These are phyloP conservation scores for Cordilura impudica DNA, from an alignment of 2,888 invertebrate species.

Conservation along the genomic window DNA sequence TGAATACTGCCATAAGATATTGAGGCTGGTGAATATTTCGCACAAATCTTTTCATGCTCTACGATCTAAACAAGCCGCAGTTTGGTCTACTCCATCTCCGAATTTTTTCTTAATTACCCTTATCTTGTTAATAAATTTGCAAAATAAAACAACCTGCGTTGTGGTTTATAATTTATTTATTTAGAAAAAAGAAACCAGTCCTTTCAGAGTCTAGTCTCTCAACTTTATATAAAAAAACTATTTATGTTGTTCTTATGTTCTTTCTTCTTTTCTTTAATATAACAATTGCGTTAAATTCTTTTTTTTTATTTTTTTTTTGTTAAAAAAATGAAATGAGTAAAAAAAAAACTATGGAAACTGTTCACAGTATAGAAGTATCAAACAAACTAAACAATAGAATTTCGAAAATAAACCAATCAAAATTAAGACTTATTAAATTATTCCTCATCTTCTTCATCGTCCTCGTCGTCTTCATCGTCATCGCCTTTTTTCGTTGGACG, in stretches of 20 bases:
- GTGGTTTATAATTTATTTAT: conserved; percentile 37
- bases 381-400: conserved; percentile 26
- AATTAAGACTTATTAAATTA: conserved; percentile 24
- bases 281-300: conserved; percentile 22
- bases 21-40: no score
- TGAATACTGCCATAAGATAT: no score
- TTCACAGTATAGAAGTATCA: conserved; percentile 12
- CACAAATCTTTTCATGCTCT: no score
- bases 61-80: no score
- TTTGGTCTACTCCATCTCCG: no score
- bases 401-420: conserved; percentile 4
- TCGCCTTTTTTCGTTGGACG: conserved; percentile 65
- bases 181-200: conserved; percentile 35
- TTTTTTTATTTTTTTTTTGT: background rate
- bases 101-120: no score
- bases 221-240: conserved; percentile 31
- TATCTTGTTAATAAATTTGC: background rate
- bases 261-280: conserved; percentile 2
- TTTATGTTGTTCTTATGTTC: conserved; percentile 14
- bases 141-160: background rate
- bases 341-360: conserved; percentile 31
- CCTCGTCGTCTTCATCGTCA: conserved; percentile 67
- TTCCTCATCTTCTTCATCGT: conserved; percentile 61
- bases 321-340: conserved; percentile 23
- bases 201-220: conserved; percentile 21